Percentiles rank a stretch among this genome's conserved stretches.
Evolutionary conservation across 30 jellyfish, hydroid and myxozoan genomes (phyloP).

Genomic region (Mastigias papua): DNA sequence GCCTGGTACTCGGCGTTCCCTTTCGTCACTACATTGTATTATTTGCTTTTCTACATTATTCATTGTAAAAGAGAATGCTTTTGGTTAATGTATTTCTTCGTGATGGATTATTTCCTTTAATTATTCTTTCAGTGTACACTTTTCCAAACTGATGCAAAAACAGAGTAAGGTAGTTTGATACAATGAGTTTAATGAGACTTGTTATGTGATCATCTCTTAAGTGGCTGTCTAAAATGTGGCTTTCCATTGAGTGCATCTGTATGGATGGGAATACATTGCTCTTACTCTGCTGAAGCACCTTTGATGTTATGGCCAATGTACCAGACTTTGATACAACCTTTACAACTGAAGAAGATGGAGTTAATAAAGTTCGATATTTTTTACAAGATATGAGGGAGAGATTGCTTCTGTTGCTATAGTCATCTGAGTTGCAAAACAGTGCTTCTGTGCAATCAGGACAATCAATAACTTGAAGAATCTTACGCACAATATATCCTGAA

Average conservation of each 20-base stretch:
- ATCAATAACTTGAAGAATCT: neutral
- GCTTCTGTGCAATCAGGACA: neutral
- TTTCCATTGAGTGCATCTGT: constrained; percentile 9
- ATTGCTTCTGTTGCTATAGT: neutral
- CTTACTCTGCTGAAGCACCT: constrained; percentile 12
- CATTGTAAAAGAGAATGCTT: no score
- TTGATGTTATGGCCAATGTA: neutral
- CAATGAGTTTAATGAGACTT: neutral
- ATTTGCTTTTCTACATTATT: no score
- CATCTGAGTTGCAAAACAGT: no score
- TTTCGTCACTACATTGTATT: no score
- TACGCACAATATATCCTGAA: neutral
- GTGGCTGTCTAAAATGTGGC: neutral
- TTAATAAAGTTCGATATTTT: constrained; percentile 30
- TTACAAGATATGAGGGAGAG: constrained; percentile 10
- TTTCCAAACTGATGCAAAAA: neutral
- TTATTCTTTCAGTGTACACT: neutral
- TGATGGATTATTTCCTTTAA: no score
- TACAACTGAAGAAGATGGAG: constrained; percentile 23
- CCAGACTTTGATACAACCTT: constrained; percentile 24
- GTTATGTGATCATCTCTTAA: neutral
- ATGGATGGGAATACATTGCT: constrained; percentile 15
- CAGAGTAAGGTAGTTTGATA: neutral
- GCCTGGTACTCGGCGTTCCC: no score
- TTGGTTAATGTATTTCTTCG: no score